Evolutionary conservation across 1,140 invertebrate genomes (phyloP).

Genomic region (Leguminivora glycinivorella): DNA sequence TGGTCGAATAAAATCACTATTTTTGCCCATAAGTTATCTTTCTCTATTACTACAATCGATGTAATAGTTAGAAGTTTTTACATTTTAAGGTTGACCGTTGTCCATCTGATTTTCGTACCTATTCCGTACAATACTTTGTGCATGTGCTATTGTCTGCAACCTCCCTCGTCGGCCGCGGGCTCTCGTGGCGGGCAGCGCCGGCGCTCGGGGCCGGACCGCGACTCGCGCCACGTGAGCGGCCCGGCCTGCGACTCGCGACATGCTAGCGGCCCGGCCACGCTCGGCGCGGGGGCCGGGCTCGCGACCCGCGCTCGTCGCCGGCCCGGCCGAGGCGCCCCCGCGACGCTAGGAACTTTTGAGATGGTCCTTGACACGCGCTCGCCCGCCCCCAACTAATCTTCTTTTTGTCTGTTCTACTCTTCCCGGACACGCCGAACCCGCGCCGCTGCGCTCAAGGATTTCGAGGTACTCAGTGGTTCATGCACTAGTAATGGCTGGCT

Average conservation of each 20-base stretch:
- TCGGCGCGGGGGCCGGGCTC: slow-evolving; percentile 40
- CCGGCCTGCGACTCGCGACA: slow-evolving; percentile 7
- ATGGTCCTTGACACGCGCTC: slow-evolving; percentile 91
- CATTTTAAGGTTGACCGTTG: slow-evolving; percentile 65
- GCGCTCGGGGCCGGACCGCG: neutral
- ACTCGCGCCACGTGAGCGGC: neutral
- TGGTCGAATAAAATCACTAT: slow-evolving; percentile 52
- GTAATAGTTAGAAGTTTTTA: slow-evolving; percentile 76
- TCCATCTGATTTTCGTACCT: slow-evolving; percentile 62
- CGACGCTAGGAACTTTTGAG: slow-evolving; percentile 94
- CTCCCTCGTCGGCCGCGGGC: slow-evolving; percentile 38
- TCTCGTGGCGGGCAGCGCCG: slow-evolving; percentile 41
- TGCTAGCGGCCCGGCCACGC: slow-evolving; percentile 31
- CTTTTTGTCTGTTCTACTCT: slow-evolving; percentile 76
- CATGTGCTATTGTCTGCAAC: slow-evolving; percentile 71
- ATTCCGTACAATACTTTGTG: slow-evolving; percentile 57
- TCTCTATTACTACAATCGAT: slow-evolving; percentile 70
- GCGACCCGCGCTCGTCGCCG: neutral
- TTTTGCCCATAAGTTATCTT: slow-evolving; percentile 58
- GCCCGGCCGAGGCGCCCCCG: slow-evolving; percentile 23
- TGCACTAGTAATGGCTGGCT: slow-evolving; percentile 78
- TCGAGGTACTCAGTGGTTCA: slow-evolving; percentile 84
- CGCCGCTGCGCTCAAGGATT: slow-evolving; percentile 83
- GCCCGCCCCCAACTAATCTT: slow-evolving; percentile 74
- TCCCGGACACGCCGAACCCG: slow-evolving; percentile 72